These are phyloP conservation scores for Prunella fulvescens DNA, from an alignment of 2,113 vertebrate species.

Conservation along the genomic window DNA sequence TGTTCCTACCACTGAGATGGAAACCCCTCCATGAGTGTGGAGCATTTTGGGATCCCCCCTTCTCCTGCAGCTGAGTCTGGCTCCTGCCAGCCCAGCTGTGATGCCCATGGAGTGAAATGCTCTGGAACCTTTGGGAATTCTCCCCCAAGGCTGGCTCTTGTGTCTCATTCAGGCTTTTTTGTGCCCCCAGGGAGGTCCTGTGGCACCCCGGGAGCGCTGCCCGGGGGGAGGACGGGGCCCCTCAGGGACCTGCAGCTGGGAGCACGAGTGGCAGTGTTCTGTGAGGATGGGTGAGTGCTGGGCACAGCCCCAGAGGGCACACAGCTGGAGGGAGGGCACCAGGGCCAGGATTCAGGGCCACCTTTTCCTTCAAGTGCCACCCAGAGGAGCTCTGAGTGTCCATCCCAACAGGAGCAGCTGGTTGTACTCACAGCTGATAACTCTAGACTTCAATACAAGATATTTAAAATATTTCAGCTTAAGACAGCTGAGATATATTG, in stretches of 20 bases:
- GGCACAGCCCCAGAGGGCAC: not conserved
- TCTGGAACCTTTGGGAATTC: not conserved
- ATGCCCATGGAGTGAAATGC: fast-evolving
- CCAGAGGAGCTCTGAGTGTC: not conserved
- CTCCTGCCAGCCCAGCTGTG: not conserved
- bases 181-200: conserved; percentile 60
- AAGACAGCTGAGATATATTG: fast-evolving
- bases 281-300: not conserved
- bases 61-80: fast-evolving
- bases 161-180: fast-evolving
- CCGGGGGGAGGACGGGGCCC: not conserved
- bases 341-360: not conserved
- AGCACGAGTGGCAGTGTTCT: conserved; percentile 7
- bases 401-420: not conserved
- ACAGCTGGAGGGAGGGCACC: not conserved
- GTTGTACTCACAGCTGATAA: fast-evolving
- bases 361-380: not conserved
- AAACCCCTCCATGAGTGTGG: fast-evolving
- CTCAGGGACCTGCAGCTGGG: conserved; percentile 15
- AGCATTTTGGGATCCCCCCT: not conserved
- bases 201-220: not conserved
- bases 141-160: fast-evolving
- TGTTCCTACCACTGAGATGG: not conserved
- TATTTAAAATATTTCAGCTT: not conserved
- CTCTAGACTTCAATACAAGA: not conserved